Evolutionary conservation across 2,113 vertebrate species (phyloP).

Genomic region (Festucalex cinctus): DNA sequence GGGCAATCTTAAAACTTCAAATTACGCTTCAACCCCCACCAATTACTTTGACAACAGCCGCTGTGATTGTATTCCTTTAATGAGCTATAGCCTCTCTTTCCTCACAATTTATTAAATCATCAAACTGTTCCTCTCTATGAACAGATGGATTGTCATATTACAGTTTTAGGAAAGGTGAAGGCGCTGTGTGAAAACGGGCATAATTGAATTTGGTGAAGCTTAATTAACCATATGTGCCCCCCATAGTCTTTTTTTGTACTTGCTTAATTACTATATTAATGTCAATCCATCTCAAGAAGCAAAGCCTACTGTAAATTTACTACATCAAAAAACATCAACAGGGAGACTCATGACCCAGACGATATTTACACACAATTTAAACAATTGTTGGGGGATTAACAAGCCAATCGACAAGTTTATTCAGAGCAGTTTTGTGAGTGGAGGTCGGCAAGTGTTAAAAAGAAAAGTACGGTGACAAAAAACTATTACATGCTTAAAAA

Average conservation of each 20-base stretch:
- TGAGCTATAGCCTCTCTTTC: conserved; percentile 59
- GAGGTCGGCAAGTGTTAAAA: neutral
- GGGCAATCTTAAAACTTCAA: conserved; percentile 16
- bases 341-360: no score
- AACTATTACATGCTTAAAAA: neutral
- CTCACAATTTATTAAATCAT: conserved; percentile 51
- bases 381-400: no score
- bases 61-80: conserved; percentile 45
- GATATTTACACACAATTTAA: no score
- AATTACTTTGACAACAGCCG: conserved; percentile 28
- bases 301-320: neutral
- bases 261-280: conserved; percentile 15
- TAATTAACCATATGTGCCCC: conserved; percentile 30
- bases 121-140: conserved; percentile 43
- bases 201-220: conserved; percentile 50
- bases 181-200: conserved; percentile 35
- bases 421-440: no score
- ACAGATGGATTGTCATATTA: conserved; percentile 64
- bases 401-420: no score
- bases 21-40: conserved; percentile 15
- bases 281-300: neutral
- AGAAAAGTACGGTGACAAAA: neutral
- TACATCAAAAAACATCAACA: neutral
- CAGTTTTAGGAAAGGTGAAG: conserved; percentile 55
- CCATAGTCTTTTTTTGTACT: neutral